Base-by-base conservation (phyloP, 2,888 invertebrate genomes). In the Epirrita christyi region DNA sequence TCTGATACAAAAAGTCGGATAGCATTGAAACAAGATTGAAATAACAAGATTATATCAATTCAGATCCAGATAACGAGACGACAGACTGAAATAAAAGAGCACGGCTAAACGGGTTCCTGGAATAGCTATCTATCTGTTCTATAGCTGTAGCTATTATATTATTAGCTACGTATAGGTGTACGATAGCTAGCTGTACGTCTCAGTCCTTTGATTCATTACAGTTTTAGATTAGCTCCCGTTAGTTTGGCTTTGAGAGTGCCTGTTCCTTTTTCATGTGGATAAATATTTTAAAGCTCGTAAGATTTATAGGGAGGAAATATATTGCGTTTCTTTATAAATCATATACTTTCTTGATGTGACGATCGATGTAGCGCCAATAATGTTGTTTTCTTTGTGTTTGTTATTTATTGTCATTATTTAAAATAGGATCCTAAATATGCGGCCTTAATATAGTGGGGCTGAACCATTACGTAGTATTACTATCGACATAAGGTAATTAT, bases 121-220 rank as follows among this genome's bases (percentile, higher is more conserved):
- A 27, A 41, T 13, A 63, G 48, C 43, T 44, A 50, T 48, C 51
- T 41, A 42, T 43, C 43, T 32, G 15, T 6, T 36, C 3, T 10
- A 10, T 45, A 55, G 32, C 48, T 55, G 11, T 6, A 36, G 11
- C 21, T 21, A 21, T 4, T 21, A 21, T 21, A 21, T 21, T 21
- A 21, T 21, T 21, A 21, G 21, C 21, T 21, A 21, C 21, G 4
- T 21, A 21, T 21, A 21, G 21, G 2, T 21, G 21, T 21, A 32
- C 7, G 32, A 56, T 41, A 47, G 38, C 38, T 38, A 50, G 40
- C 27, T 27, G 27, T 37, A 83, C 78, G 82, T 82, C 82, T 79
- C 79, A 76, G 78, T 86, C 88, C 90, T 91, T 90, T 91, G 90
- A 89, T 88, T 89, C 89, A 90, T 91, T 89, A 89, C 86, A 81